Percentiles rank a stretch among this genome's conserved stretches.
These are phyloP conservation scores for Adoxophyes honmai DNA, from an alignment of 1,140 invertebrate genomes.

Conservation along the genomic window DNA sequence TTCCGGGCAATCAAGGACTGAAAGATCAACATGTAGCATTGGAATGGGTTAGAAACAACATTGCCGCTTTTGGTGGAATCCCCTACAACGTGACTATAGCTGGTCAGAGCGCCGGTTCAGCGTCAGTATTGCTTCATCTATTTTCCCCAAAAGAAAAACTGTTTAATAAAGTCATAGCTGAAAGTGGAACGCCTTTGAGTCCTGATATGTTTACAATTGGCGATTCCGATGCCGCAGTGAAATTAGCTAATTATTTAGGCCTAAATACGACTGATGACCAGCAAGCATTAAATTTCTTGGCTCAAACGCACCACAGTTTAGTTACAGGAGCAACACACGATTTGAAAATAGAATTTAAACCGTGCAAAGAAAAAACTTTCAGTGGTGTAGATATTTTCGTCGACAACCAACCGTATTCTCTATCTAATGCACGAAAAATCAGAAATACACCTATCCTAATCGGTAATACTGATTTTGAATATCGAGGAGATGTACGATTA, in stretches of 20 bases:
- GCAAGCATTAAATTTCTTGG: conserved; percentile 26
- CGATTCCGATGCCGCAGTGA: conserved; percentile 23
- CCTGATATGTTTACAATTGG: conserved; percentile 20
- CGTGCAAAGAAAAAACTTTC: conserved; percentile 30
- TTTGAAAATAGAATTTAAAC: conserved; percentile 21
- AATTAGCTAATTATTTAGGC: conserved; percentile 25
- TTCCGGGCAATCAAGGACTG: conserved; percentile 81
- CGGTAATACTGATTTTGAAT: conserved; percentile 18
- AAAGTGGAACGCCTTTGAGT: conserved; percentile 28
- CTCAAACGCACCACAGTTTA: conserved; percentile 9
- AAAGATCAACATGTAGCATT: conserved; percentile 79
- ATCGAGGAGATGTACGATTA: neutral
- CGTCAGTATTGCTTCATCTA: conserved; percentile 21
- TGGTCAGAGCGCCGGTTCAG: conserved; percentile 11
- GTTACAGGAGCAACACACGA: conserved; percentile 18
- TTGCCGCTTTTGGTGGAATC: conserved; percentile 80
- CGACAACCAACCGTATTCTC: neutral
- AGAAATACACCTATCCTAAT: conserved; percentile 13
- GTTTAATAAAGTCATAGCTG: conserved; percentile 28
- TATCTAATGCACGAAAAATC: neutral
- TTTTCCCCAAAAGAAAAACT: conserved; percentile 24
- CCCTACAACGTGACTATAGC: conserved; percentile 61
- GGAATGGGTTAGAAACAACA: conserved; percentile 78
- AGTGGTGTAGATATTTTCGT: conserved; percentile 12
- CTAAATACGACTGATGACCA: conserved; percentile 18